phyloP scores from a whole-genome alignment of 2,113 vertebrate species.

The Hydropotes inermis region DNA sequence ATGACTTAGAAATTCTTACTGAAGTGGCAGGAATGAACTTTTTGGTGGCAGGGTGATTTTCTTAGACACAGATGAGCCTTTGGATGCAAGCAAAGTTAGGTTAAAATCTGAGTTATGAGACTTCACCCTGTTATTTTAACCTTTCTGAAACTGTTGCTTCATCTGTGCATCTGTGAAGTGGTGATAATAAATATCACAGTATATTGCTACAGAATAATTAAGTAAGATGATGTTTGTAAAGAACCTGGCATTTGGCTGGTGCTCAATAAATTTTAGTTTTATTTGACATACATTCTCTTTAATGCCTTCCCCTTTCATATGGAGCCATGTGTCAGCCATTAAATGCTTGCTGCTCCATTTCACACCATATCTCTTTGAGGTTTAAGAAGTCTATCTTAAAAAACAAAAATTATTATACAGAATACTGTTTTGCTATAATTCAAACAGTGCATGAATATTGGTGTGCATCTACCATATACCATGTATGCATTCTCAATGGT shows the following conservation, averaged over 20 bases:
- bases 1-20: neutral
- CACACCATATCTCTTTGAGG: neutral
- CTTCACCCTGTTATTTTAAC: neutral
- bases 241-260: neutral
- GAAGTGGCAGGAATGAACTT: neutral
- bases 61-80: neutral
- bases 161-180: neutral
- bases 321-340: neutral
- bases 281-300: neutral
- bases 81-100: neutral
- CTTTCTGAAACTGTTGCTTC: neutral
- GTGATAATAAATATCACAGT: neutral
- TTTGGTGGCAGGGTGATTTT: neutral
- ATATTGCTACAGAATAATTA: neutral
- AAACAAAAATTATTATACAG: neutral
- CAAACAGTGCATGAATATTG: neutral
- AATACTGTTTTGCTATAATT: neutral
- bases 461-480: neutral
- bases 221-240: neutral
- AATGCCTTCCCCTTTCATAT: neutral
- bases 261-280: conserved; percentile 10
- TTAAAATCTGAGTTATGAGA: neutral
- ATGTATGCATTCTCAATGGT: neutral
- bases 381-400: neutral
- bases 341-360: neutral